Percentiles rank a stretch among this genome's conserved stretches.
Conservation (phyloP, 2,113 vertebrate species). For the Melanotaenia duboulayi region DNA sequence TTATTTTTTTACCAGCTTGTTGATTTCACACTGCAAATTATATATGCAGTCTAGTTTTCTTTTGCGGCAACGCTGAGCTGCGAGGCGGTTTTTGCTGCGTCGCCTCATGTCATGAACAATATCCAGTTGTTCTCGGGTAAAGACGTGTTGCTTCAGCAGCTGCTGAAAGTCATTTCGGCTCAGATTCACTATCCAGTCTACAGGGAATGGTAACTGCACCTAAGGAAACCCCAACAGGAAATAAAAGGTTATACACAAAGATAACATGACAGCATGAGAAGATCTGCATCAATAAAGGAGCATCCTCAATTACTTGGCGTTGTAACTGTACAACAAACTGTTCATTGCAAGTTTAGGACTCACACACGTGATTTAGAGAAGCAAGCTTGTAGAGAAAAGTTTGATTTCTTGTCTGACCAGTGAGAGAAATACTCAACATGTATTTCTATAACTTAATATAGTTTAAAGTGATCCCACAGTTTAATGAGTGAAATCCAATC, state of each 20-base stretch:
- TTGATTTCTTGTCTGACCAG: background rate
- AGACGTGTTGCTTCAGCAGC: slow-evolving; percentile 90
- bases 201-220: slow-evolving; percentile 92
- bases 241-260: background rate
- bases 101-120: slow-evolving; percentile 94
- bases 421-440: background rate
- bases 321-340: background rate
- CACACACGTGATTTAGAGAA: background rate
- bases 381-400: background rate
- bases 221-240: slow-evolving; percentile 48
- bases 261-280: background rate
- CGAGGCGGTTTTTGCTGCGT: slow-evolving; percentile 95
- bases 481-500: background rate
- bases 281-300: background rate
- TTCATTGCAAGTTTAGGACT: no score
- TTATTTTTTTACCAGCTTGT: slow-evolving; percentile 87
- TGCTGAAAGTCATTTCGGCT: slow-evolving; percentile 95
- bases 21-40: slow-evolving; percentile 94
- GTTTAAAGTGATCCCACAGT: background rate
- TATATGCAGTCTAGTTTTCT: slow-evolving; percentile 96
- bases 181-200: slow-evolving; percentile 89
- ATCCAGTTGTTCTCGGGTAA: slow-evolving; percentile 91
- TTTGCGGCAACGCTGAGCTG: slow-evolving; percentile 95
- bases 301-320: background rate
- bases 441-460: background rate